Conservation (phyloP, 2,888 invertebrate species). For the Abrostola triplasia region DNA sequence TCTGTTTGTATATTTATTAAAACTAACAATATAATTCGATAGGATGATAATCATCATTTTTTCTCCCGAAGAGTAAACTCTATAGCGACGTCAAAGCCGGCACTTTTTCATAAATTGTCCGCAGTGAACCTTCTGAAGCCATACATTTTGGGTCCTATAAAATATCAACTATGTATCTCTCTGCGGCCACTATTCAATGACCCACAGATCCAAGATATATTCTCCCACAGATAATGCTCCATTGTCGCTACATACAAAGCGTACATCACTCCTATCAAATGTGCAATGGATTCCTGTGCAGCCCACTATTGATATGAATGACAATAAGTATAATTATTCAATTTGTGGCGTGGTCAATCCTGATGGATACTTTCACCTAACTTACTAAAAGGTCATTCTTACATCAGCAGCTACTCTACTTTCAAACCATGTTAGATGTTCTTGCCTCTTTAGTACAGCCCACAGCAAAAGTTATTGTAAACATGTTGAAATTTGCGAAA, state of each 20-base stretch:
- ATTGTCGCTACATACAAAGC: slow-evolving; percentile 54
- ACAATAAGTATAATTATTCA: neutral
- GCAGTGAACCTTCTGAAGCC: slow-evolving; percentile 17
- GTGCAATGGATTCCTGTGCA: slow-evolving; percentile 40
- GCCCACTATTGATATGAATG: slow-evolving; percentile 33
- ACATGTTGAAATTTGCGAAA: too few relatives aligned
- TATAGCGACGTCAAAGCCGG: too few relatives aligned
- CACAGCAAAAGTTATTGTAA: too few relatives aligned
- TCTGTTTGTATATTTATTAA: too few relatives aligned
- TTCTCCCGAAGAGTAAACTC: too few relatives aligned
- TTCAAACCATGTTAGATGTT: too few relatives aligned
- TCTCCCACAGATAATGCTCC: slow-evolving; percentile 49
- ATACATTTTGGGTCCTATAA: neutral
- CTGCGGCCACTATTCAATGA: slow-evolving; percentile 50
- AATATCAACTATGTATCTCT: slow-evolving; percentile 9
- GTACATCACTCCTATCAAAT: slow-evolving; percentile 52
- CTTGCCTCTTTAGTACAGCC: too few relatives aligned
- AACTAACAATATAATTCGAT: too few relatives aligned
- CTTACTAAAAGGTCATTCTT: too few relatives aligned
- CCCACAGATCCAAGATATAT: slow-evolving; percentile 51
- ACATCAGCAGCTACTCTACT: too few relatives aligned
- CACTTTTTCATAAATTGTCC: neutral
- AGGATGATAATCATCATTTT: too few relatives aligned
- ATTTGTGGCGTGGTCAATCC: neutral
- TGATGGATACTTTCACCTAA: neutral